Percentiles rank a stretch among this genome's conserved stretches.
Conservation (phyloP, 2,797 vertebrate genomes). For the Carcharodon carcharias region DNA sequence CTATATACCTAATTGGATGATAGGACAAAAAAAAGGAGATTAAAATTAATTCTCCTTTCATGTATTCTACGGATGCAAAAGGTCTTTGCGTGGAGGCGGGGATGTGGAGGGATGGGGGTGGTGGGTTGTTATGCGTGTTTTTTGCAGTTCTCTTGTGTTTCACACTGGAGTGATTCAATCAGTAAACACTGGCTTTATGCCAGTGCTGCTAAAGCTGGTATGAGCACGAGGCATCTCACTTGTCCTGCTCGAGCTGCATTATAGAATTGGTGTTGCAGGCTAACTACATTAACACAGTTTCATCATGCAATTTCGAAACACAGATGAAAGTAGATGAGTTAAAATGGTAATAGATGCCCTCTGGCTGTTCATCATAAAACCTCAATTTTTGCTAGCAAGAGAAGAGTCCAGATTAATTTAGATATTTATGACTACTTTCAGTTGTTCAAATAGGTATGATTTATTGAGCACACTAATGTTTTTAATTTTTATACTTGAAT, state of each 20-base stretch:
- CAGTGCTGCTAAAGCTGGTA: background rate
- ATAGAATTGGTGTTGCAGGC: background rate
- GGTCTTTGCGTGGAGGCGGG: background rate
- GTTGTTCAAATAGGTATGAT: background rate
- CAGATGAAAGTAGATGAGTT: background rate
- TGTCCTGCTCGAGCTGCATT: background rate
- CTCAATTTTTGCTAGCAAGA: background rate
- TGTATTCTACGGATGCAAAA: background rate
- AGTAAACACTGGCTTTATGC: background rate
- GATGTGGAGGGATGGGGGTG: too few species aligned
- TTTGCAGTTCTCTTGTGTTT: background rate
- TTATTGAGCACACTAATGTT: background rate
- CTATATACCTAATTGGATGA: background rate
- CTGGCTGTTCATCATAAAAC: constrained; percentile 11
- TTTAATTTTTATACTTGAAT: background rate
- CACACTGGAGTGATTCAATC: background rate
- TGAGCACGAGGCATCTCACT: background rate
- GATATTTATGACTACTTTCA: background rate
- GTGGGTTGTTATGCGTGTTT: background rate
- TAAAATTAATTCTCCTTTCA: background rate
- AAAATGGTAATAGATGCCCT: background rate
- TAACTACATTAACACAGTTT: background rate
- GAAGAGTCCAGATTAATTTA: background rate
- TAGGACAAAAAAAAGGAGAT: background rate
- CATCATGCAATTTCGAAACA: background rate